Conservation (phyloP, 1,140 invertebrate species). For the Drosophila santomea region DNA sequence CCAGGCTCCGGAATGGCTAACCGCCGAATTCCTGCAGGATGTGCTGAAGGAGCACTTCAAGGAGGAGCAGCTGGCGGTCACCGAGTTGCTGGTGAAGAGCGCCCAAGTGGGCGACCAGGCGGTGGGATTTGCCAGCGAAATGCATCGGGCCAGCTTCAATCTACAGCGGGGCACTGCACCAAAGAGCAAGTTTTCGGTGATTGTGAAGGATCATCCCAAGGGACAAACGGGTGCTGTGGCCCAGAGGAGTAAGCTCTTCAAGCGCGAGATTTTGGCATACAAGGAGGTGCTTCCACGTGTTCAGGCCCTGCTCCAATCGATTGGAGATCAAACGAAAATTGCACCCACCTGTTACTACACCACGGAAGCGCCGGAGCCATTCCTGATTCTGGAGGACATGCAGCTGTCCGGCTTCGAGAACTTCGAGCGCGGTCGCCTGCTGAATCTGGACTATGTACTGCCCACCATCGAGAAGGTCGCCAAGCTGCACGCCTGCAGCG, state of each 20-base stretch:
- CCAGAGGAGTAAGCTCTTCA: constrained; percentile 76
- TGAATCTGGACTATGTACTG: constrained; percentile 79
- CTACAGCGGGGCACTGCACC: constrained; percentile 58
- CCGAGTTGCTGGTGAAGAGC: constrained; percentile 72
- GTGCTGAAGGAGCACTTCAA: constrained; percentile 83
- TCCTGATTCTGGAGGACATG: constrained; percentile 78
- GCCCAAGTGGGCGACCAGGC: constrained; percentile 54
- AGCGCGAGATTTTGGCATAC: constrained; percentile 80
- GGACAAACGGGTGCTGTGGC: constrained; percentile 77
- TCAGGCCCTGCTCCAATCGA: constrained; percentile 65
- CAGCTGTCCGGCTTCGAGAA: constrained; percentile 68
- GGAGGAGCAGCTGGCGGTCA: constrained; percentile 66
- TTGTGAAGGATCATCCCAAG: constrained; percentile 81
- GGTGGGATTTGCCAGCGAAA: constrained; percentile 76
- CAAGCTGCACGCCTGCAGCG: constrained; percentile 86
- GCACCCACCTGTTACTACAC: constrained; percentile 82
- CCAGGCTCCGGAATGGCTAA: constrained; percentile 77
- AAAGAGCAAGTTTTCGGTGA: constrained; percentile 76
- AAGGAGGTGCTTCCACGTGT: constrained; percentile 76
- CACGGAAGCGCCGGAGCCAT: constrained; percentile 77
- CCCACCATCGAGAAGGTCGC: constrained; percentile 86
- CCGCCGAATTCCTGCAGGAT: constrained; percentile 77
- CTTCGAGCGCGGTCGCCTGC: constrained; percentile 73
- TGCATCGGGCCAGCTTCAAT: constrained; percentile 78
- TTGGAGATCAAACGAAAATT: constrained; percentile 77